phyloP scores from a whole-genome alignment of 2,888 invertebrate species.

The Eupithecia centaureata region DNA sequence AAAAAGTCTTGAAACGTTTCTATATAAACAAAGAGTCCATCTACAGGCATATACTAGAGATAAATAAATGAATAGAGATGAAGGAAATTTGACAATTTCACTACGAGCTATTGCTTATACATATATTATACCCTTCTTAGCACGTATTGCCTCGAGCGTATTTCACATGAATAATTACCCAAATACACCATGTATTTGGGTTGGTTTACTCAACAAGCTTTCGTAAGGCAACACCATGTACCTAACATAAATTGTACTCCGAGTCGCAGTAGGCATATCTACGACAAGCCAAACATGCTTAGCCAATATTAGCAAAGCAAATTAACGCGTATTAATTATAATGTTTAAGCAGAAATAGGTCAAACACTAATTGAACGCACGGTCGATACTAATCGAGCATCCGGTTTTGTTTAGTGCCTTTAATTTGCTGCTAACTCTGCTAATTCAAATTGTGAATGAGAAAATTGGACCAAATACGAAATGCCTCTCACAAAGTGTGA shows the following conservation, averaged over 20 bases:
- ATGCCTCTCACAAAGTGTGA: background rate
- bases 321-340: constrained; percentile 43
- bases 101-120: background rate
- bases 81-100: background rate
- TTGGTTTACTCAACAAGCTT: constrained; percentile 12
- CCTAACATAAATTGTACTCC: constrained; percentile 9
- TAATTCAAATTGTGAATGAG: background rate
- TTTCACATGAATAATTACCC: constrained; percentile 6
- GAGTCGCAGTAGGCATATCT: constrained; percentile 22
- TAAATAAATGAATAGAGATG: background rate
- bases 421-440: background rate
- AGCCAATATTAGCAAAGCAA: constrained; percentile 42
- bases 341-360: constrained; percentile 43
- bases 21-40: no score
- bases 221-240: constrained; percentile 5
- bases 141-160: background rate
- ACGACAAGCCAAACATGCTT: constrained; percentile 30
- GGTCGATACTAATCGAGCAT: constrained; percentile 35
- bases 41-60: no score
- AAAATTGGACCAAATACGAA: background rate
- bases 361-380: constrained; percentile 39
- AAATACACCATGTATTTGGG: constrained; percentile 13
- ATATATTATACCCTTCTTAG: background rate
- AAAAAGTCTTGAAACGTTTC: no score
- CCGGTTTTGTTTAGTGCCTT: constrained; percentile 24